Evolutionary conservation across 1,140 invertebrate genomes (phyloP).

Genomic region (Bombus confusus): DNA sequence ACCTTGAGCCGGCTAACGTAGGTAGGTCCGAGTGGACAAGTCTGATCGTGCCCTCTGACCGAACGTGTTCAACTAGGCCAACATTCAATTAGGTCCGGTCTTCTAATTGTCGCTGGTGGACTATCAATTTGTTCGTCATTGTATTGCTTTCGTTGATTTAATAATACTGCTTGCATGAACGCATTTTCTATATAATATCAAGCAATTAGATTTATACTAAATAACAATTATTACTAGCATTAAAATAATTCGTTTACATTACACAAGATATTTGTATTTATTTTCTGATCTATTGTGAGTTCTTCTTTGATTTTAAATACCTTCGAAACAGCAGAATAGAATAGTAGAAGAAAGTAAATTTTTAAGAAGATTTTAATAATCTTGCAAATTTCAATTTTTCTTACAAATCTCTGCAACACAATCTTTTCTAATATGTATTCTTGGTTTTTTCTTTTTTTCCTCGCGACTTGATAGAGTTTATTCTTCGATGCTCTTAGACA

Average conservation of each 20-base stretch:
- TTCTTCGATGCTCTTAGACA: neutral
- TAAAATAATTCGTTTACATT: too few species aligned
- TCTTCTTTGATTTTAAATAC: too few species aligned
- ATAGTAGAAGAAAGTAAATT: too few species aligned
- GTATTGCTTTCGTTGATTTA: too few species aligned
- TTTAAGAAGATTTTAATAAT: too few species aligned
- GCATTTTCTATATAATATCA: neutral
- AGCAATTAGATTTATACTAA: neutral
- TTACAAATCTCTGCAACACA: neutral
- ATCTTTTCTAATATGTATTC: neutral
- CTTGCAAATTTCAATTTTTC: neutral
- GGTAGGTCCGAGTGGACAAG: conserved; percentile 4
- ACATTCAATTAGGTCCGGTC: conserved; percentile 5
- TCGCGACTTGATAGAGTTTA: neutral
- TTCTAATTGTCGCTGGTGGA: conserved; percentile 19
- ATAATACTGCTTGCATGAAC: too few species aligned
- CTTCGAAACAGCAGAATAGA: too few species aligned
- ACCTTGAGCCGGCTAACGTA: conserved; percentile 51
- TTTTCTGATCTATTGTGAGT: too few species aligned
- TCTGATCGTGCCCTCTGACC: conserved; percentile 21
- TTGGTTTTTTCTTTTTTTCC: neutral
- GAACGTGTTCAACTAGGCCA: neutral
- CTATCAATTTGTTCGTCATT: neutral
- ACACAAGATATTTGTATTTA: too few species aligned
- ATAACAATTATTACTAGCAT: too few species aligned